Conservation (phyloP, 2,888 invertebrate genomes). For the Drosophila cracens region DNA sequence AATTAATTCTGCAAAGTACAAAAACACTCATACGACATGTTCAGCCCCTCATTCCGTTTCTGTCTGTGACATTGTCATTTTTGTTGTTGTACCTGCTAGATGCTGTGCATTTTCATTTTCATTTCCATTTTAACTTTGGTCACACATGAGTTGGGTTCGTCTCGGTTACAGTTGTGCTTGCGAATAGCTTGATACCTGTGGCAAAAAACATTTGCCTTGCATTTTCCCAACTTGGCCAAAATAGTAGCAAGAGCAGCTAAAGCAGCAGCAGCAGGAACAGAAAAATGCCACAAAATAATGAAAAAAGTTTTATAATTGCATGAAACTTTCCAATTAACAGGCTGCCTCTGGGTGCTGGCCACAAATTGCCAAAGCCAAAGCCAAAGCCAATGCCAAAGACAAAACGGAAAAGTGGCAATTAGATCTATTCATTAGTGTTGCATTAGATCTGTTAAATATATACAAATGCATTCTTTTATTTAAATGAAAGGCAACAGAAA, state of each 20-base stretch:
- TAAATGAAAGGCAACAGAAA: conserved; percentile 1
- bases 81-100: conserved; percentile 20
- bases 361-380: conserved; percentile 53
- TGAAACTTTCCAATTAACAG: conserved; percentile 79
- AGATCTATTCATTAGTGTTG: conserved; percentile 69
- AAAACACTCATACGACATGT: conserved; percentile 73
- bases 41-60: conserved; percentile 19
- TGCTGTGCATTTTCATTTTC: conserved; percentile 53
- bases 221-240: conserved; percentile 65
- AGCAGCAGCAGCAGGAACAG: conserved; percentile 18
- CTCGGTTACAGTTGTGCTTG: conserved; percentile 74
- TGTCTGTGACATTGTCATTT: conserved; percentile 62
- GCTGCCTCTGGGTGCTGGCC: conserved; percentile 69
- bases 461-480: conserved; percentile 20
- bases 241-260: conserved; percentile 55
- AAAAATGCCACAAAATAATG: conserved; percentile 74
- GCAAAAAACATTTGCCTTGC: conserved; percentile 62
- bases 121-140: conserved; percentile 77
- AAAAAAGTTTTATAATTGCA: conserved; percentile 81
- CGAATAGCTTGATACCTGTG: conserved; percentile 51
- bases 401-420: conserved; percentile 66
- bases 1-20: conserved; percentile 74
- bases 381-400: conserved; percentile 25
- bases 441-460: conserved; percentile 54
- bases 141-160: conserved; percentile 73